These are phyloP conservation scores for Oophaga pumilio DNA, from an alignment of 2,113 vertebrate species.

Conservation along the genomic window DNA sequence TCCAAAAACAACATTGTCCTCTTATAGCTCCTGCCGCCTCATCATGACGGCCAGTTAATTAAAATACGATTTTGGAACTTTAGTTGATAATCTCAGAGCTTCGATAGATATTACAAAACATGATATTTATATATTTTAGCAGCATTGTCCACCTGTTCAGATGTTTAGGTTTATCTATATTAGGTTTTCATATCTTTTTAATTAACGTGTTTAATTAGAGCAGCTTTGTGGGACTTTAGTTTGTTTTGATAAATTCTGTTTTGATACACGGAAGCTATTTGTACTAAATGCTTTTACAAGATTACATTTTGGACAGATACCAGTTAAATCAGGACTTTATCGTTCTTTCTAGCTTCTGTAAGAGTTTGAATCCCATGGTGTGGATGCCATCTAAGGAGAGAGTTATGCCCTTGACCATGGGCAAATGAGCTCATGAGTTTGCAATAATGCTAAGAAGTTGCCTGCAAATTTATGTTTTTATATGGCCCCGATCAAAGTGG, in stretches of 20 bases:
- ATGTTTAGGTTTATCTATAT: conserved; percentile 2
- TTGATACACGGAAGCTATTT: conserved; percentile 58
- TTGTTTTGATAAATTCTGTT: conserved; percentile 48
- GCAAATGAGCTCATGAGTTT: too few species aligned
- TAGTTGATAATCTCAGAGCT: not conserved
- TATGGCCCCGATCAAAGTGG: too few species aligned
- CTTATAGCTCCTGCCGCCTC: not conserved
- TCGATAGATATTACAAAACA: not conserved
- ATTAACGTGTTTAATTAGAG: conserved; percentile 47
- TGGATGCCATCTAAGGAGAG: too few species aligned
- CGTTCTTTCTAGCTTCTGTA: not conserved
- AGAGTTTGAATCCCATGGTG: too few species aligned
- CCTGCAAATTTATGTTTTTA: too few species aligned
- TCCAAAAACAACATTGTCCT: not conserved
- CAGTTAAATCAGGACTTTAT: conserved; percentile 18
- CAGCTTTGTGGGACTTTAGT: conserved; percentile 49
- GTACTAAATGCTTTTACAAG: conserved; percentile 69
- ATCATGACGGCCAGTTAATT: not conserved
- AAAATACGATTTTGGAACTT: not conserved
- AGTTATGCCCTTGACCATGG: too few species aligned
- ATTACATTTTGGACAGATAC: conserved; percentile 67
- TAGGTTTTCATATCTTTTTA: conserved; percentile 17
- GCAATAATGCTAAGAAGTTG: too few species aligned
- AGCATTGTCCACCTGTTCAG: not conserved
- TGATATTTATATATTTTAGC: not conserved